A percentile compares a stretch with the other conserved stretches of the same genome.
phyloP scores from a whole-genome alignment of 2,113 vertebrate species.

The Corythoichthys intestinalis region DNA sequence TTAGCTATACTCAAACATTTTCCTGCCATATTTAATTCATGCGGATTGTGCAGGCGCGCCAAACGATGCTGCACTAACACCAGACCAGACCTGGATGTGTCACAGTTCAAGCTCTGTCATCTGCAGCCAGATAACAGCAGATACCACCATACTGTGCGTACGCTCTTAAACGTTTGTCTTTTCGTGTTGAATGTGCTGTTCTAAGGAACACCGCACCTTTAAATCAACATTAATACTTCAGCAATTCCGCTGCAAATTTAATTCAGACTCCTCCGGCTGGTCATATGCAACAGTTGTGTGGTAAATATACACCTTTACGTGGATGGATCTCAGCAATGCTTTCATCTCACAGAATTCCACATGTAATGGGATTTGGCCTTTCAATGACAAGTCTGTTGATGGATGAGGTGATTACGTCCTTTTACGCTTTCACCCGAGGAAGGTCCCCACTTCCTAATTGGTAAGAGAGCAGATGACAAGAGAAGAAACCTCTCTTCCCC shows the following conservation, averaged over 20 bases:
- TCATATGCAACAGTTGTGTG: constrained; percentile 2
- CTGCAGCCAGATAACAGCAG: constrained; percentile 13
- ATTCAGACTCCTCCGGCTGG: not conserved
- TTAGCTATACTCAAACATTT: constrained; percentile 1
- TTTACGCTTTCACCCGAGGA: constrained; percentile 47
- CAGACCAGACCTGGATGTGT: constrained; percentile 24
- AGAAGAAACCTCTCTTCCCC: constrained; percentile 22
- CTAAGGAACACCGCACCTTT: not conserved
- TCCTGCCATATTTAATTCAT: constrained; percentile 36
- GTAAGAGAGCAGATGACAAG: constrained; percentile 46
- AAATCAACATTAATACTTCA: not conserved
- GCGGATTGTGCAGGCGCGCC: constrained; percentile 32
- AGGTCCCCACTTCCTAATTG: constrained; percentile 59
- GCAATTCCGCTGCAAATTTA: not conserved
- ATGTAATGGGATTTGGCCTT: constrained; percentile 45
- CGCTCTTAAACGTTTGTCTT: constrained; percentile 7
- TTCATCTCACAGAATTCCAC: constrained; percentile 16
- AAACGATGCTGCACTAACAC: constrained; percentile 21
- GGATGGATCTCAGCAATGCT: not conserved
- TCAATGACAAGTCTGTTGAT: constrained; percentile 54
- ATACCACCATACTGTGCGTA: constrained; percentile 15
- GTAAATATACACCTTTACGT: not conserved
- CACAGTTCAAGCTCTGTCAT: constrained; percentile 27
- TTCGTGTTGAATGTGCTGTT: not conserved
- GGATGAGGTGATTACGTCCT: constrained; percentile 58